phyloP scores from a whole-genome alignment of 1,140 invertebrate species.

The Drosophila erecta region DNA sequence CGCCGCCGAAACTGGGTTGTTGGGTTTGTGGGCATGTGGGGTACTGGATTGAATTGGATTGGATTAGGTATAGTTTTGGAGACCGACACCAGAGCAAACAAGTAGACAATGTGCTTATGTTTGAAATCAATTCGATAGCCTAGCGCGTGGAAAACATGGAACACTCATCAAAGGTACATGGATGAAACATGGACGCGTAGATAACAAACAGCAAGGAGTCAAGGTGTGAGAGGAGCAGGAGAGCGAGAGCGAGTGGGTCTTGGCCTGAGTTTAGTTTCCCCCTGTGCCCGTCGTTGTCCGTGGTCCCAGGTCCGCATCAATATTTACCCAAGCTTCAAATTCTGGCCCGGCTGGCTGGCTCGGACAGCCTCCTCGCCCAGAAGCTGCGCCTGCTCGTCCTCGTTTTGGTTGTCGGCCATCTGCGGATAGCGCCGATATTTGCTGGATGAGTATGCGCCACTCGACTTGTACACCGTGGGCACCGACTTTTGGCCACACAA shows the following conservation, averaged over 20 bases:
- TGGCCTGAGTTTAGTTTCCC: conserved; percentile 76
- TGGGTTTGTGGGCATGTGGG: neutral
- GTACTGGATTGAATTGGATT: neutral
- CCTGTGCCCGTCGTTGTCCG: conserved; percentile 12
- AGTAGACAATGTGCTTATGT: conserved; percentile 40
- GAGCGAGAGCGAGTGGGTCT: conserved; percentile 50
- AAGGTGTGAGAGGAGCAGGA: conserved; percentile 48
- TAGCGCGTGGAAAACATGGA: conserved; percentile 26
- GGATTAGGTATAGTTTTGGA: conserved; percentile 16
- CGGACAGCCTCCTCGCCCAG: conserved; percentile 97
- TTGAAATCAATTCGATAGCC: conserved; percentile 34
- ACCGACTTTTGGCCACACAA: conserved; percentile 81
- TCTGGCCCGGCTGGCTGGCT: conserved; percentile 96
- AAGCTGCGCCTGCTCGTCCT: conserved; percentile 97
- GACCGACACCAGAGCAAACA: conserved; percentile 67
- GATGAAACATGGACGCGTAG: conserved; percentile 14
- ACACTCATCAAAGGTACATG: conserved; percentile 26
- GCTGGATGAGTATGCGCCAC: conserved; percentile 66
- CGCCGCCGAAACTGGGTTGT: conserved; percentile 42
- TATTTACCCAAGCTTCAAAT: conserved; percentile 94
- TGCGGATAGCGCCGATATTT: conserved; percentile 85
- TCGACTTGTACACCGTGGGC: conserved; percentile 80
- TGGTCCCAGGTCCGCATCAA: conserved; percentile 32
- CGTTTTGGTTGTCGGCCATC: conserved; percentile 95
- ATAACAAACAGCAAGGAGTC: conserved; percentile 33